Evolutionary conservation across 2,888 invertebrate species (phyloP).

Genomic region (Cataglyphis cursor): DNA sequence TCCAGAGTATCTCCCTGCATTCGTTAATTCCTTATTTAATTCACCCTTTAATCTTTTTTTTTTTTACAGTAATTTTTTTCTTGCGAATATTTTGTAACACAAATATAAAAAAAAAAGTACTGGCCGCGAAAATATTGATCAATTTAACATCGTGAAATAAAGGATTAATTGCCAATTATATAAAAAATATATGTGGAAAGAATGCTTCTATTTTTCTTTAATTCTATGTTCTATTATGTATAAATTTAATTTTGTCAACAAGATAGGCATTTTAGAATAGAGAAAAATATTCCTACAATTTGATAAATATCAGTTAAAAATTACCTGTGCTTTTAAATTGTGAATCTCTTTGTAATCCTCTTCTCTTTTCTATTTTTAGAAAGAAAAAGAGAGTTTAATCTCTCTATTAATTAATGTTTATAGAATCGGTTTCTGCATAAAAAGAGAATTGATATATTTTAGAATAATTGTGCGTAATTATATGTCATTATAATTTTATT

Average conservation of each 20-base stretch:
- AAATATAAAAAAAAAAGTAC: neutral
- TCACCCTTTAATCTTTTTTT: neutral
- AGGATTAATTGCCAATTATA: neutral
- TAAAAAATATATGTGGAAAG: neutral
- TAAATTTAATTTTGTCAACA: neutral
- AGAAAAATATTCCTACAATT: neutral
- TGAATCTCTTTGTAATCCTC: neutral
- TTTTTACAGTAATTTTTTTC: neutral
- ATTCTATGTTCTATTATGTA: neutral
- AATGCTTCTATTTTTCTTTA: neutral
- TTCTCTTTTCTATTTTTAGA: neutral
- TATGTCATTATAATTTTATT: neutral
- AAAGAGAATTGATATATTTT: neutral
- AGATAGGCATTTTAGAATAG: neutral
- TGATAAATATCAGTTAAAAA: neutral
- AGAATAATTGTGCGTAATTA: neutral
- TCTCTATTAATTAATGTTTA: constrained; percentile 1
- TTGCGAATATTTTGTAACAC: neutral
- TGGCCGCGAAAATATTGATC: neutral
- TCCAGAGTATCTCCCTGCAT: constrained; percentile 56
- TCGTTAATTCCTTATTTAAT: constrained; percentile 60
- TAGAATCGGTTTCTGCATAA: neutral
- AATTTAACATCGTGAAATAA: neutral
- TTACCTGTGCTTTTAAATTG: neutral
- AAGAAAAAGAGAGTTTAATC: neutral